These are phyloP conservation scores for Thamnaconus septentrionalis DNA, from an alignment of 2,113 vertebrate genomes.

Conservation along the genomic window DNA sequence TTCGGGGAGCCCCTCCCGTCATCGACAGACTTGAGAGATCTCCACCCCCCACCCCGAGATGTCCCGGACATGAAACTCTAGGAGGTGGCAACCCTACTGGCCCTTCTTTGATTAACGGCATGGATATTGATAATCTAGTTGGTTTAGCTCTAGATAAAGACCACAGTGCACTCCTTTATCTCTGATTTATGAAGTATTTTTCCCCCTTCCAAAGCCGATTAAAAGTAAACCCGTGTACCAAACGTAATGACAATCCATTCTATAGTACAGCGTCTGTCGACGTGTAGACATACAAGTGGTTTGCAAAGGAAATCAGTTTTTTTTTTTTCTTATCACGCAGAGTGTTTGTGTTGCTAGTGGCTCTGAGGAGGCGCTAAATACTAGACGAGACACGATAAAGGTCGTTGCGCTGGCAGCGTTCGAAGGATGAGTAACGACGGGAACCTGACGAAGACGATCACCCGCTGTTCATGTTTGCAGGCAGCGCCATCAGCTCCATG, in stretches of 20 bases:
- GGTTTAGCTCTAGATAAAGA: neutral
- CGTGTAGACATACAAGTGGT: too few species aligned
- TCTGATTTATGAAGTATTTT: too few species aligned
- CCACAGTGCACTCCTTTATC: too few species aligned
- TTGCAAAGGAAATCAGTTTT: too few species aligned
- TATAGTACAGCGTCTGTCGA: too few species aligned
- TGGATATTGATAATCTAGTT: neutral
- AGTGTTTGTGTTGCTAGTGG: neutral
- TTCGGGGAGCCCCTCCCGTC: too few species aligned
- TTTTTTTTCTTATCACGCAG: neutral
- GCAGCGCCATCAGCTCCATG: conserved; percentile 75
- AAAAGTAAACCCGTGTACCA: neutral
- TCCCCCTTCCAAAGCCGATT: too few species aligned
- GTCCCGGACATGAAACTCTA: too few species aligned
- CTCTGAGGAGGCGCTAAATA: neutral
- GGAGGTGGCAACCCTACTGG: too few species aligned
- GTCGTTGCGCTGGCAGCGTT: conserved; percentile 18
- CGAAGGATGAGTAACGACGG: conserved; percentile 35
- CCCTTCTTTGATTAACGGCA: too few species aligned
- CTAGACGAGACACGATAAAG: conserved; percentile 4
- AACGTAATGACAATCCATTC: neutral
- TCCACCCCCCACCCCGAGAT: too few species aligned
- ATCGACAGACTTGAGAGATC: too few species aligned
- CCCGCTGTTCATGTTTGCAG: conserved; percentile 61
- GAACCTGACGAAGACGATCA: conserved; percentile 40